These are phyloP conservation scores for Nyctalus aviator DNA, from an alignment of 2,797 vertebrate genomes.

Conservation along the genomic window DNA sequence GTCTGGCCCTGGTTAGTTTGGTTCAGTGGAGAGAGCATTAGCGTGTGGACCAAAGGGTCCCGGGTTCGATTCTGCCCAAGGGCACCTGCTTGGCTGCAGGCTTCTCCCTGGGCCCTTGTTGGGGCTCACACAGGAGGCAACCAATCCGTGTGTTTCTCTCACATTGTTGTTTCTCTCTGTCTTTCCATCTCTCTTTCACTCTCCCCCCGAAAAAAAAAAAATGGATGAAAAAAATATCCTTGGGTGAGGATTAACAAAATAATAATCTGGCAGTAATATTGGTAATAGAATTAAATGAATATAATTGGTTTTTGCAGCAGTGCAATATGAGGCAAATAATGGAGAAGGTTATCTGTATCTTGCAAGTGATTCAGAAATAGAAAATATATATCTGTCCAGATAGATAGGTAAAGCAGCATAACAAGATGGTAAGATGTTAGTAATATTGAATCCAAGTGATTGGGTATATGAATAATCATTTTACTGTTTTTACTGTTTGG, in stretches of 20 bases:
- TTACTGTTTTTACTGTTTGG: constrained; percentile 48
- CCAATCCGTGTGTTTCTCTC: no score
- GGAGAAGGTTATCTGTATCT: constrained; percentile 3
- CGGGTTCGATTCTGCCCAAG: no score
- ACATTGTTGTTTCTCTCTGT: no score
- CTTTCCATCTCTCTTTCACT: no score
- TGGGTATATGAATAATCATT: not conserved
- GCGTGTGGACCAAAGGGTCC: no score
- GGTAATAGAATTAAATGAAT: not conserved
- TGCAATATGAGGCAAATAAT: not conserved
- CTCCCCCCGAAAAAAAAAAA: no score
- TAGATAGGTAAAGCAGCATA: not conserved
- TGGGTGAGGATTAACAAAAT: no score
- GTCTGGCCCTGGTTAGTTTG: not conserved
- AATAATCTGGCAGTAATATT: not conserved
- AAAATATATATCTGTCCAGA: not conserved
- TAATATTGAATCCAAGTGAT: not conserved
- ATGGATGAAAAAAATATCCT: no score
- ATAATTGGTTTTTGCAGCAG: not conserved
- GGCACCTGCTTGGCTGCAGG: no score
- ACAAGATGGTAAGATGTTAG: constrained; percentile 7
- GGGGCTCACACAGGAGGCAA: no score
- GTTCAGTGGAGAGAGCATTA: no score
- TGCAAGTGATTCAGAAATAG: not conserved
- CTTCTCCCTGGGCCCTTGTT: no score